These are phyloP conservation scores for Ganaspis brasiliensis DNA, from an alignment of 2,888 invertebrate species.

Conservation along the genomic window DNA sequence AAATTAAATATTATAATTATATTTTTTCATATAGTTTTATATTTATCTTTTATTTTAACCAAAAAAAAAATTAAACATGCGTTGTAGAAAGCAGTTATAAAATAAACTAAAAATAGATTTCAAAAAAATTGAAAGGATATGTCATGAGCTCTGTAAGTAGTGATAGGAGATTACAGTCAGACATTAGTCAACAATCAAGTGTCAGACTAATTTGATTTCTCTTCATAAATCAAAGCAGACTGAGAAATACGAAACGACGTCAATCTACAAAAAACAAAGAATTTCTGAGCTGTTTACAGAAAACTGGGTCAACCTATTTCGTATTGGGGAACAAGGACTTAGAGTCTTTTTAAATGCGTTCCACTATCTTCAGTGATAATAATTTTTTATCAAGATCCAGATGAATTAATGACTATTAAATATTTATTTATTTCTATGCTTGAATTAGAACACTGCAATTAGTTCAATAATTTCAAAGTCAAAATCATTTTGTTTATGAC, in stretches of 20 bases:
- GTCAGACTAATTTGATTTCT: background rate
- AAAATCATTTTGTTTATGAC: no score
- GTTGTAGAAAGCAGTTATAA: background rate
- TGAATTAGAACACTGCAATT: background rate
- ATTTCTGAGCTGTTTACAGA: constrained; percentile 21
- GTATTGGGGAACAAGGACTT: constrained; percentile 10
- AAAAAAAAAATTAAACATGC: background rate
- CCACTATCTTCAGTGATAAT: constrained; percentile 9
- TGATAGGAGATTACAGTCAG: constrained; percentile 19
- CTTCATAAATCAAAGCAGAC: background rate
- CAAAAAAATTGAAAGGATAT: background rate
- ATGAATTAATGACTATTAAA: constrained; percentile 11
- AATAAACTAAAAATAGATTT: background rate
- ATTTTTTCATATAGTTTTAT: no score
- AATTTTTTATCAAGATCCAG: constrained; percentile 6
- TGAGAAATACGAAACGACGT: constrained; percentile 14
- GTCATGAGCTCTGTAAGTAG: background rate
- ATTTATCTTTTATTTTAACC: no score
- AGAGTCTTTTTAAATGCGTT: background rate
- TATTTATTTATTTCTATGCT: background rate
- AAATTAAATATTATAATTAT: no score
- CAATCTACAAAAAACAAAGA: background rate
- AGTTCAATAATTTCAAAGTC: background rate
- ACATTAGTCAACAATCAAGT: background rate
- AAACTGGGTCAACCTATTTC: constrained; percentile 28